Conservation (phyloP, 2,888 invertebrate genomes). For the Anthoptus insignis region DNA sequence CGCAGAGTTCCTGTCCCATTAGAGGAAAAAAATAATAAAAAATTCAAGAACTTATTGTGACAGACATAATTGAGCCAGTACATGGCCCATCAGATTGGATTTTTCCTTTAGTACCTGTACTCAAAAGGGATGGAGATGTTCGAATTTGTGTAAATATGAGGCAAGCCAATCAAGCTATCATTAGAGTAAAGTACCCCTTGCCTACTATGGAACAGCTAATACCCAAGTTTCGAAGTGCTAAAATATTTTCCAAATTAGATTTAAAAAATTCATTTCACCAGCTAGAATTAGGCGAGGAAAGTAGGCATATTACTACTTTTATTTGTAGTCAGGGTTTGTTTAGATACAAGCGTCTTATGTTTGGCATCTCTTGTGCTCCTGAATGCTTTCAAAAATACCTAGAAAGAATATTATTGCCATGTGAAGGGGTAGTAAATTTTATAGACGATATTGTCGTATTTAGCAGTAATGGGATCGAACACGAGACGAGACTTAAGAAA, state of each 20-base stretch:
- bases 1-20: background rate
- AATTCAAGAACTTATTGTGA: background rate
- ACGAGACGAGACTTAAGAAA: slow-evolving; percentile 10
- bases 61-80: slow-evolving; percentile 7
- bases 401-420: slow-evolving; percentile 56
- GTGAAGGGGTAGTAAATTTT: slow-evolving; percentile 56
- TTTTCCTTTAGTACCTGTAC: too few species aligned
- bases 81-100: slow-evolving; percentile 36
- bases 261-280: slow-evolving; percentile 13
- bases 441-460: slow-evolving; percentile 52
- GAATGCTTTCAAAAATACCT: slow-evolving; percentile 60
- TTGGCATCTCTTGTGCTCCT: slow-evolving; percentile 63
- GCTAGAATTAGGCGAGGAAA: slow-evolving; percentile 13
- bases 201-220: slow-evolving; percentile 43
- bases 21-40: background rate
- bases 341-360: slow-evolving; percentile 64
- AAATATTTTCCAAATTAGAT: slow-evolving; percentile 56
- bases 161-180: too few species aligned
- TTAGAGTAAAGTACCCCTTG: slow-evolving; percentile 48
- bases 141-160: too few species aligned
- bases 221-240: slow-evolving; percentile 48
- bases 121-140: too few species aligned
- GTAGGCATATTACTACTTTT: slow-evolving; percentile 62
- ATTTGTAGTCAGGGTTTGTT: slow-evolving; percentile 59
- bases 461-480: slow-evolving; percentile 14